Evolutionary conservation across 37 sponge, comb jelly and placozoan species (phyloP).

Genomic region (Geodia barretti): DNA sequence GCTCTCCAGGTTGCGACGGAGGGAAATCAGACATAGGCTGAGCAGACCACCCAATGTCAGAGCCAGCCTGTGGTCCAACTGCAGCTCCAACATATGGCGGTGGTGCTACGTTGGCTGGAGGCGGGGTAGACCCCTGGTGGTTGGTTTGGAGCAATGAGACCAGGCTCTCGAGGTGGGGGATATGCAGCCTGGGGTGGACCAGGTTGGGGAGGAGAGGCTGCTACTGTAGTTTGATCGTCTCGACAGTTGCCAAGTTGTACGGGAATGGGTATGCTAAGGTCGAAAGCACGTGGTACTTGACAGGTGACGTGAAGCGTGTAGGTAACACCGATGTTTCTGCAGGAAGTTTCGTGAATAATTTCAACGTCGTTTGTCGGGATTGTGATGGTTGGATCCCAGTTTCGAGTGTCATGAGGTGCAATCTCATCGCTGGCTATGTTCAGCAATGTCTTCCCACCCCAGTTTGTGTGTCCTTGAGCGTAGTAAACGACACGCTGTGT

Average conservation of each 20-base stretch:
- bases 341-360: slow-evolving; percentile 15
- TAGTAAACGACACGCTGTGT: slow-evolving; percentile 17
- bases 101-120: too few relatives aligned
- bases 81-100: too few relatives aligned
- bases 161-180: too few relatives aligned
- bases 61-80: too few relatives aligned
- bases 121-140: too few relatives aligned
- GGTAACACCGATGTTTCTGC: slow-evolving; percentile 22
- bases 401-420: neutral
- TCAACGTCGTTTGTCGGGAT: slow-evolving; percentile 29
- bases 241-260: slow-evolving; percentile 35
- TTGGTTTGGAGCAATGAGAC: too few relatives aligned
- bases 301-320: slow-evolving; percentile 27
- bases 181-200: too few relatives aligned
- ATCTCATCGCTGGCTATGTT: slow-evolving; percentile 7
- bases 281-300: slow-evolving; percentile 28
- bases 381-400: slow-evolving; percentile 10
- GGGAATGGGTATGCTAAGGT: slow-evolving; percentile 29
- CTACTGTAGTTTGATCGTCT: neutral
- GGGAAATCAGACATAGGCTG: too few relatives aligned
- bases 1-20: too few relatives aligned
- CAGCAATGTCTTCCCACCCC: neutral
- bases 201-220: too few relatives aligned
- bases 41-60: too few relatives aligned
- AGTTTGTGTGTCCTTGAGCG: slow-evolving; percentile 26